Percentiles rank a stretch among this genome's conserved stretches.
Conservation (phyloP, 35 echinoderm and acorn worm genomes). For the Acanthaster planci region DNA sequence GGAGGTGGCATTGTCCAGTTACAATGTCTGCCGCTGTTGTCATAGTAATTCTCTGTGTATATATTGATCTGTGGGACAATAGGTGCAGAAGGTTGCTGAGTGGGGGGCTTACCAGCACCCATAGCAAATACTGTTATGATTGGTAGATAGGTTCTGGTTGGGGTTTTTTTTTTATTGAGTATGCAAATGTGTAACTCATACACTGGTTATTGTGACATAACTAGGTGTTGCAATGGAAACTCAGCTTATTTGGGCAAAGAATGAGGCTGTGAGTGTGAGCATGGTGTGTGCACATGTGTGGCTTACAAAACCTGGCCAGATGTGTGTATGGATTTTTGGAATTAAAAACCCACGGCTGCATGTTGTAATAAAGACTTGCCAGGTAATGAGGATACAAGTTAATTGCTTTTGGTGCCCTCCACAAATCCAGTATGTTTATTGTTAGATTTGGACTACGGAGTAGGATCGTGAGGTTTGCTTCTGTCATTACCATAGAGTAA, state of each 20-base stretch:
- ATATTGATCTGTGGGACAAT: conserved; percentile 33
- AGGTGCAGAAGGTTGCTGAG: background rate
- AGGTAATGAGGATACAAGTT: too few relatives aligned
- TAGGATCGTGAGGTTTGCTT: too few relatives aligned
- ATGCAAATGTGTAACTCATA: conserved; percentile 16
- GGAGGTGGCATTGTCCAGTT: background rate
- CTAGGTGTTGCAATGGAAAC: background rate
- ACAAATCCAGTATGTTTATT: too few relatives aligned
- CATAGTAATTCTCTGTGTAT: conserved; percentile 29
- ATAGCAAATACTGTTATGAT: background rate
- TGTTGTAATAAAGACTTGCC: too few relatives aligned
- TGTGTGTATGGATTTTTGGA: conserved; percentile 14
- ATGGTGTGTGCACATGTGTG: background rate
- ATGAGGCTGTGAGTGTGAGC: background rate
- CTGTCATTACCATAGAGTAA: too few relatives aligned
- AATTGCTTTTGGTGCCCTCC: too few relatives aligned
- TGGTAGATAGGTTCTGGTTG: background rate
- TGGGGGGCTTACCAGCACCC: background rate
- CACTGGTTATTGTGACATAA: background rate
- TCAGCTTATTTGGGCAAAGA: conserved; percentile 26
- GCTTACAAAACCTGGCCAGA: background rate
- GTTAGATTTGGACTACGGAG: too few relatives aligned
- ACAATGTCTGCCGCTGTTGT: conserved; percentile 21
- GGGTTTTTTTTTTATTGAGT: conserved; percentile 30
- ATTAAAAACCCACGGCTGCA: too few relatives aligned